phyloP scores from a whole-genome alignment of 2,888 invertebrate species.

The Acrocyrtus sp. region DNA sequence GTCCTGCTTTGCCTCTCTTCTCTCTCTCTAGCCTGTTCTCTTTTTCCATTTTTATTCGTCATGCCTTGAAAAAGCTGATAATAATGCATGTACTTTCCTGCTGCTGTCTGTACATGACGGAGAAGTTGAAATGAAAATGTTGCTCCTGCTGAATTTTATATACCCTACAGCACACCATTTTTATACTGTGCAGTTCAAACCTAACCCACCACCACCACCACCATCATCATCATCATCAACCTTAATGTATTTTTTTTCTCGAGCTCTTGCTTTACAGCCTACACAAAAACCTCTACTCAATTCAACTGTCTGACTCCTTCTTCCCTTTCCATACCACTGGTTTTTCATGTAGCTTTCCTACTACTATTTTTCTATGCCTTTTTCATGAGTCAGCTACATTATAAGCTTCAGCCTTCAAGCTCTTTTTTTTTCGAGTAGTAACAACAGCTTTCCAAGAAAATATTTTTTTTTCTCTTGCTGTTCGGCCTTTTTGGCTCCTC shows the following conservation, averaged over 20 bases:
- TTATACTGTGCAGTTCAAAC: too few species aligned
- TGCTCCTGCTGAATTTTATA: constrained; percentile 46
- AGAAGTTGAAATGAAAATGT: constrained; percentile 17
- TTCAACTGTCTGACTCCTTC: constrained; percentile 9
- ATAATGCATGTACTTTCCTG: constrained; percentile 25
- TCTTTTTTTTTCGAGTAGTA: constrained; percentile 31
- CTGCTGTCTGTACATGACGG: constrained; percentile 14
- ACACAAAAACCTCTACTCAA: constrained; percentile 7
- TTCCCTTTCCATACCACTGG: constrained; percentile 43
- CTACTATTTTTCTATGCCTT: too few species aligned
- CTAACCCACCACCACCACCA: too few species aligned
- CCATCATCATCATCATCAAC: constrained; percentile 18
- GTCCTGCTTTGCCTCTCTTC: constrained; percentile 37
- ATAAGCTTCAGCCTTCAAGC: constrained; percentile 51
- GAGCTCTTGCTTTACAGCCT: constrained; percentile 12
- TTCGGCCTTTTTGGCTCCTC: too few species aligned
- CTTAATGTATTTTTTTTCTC: constrained; percentile 7
- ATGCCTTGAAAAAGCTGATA: constrained; percentile 52
- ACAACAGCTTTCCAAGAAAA: constrained; percentile 50
- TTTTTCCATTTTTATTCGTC: constrained; percentile 44
- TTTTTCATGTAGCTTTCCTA: too few species aligned
- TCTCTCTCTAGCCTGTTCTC: constrained; percentile 32
- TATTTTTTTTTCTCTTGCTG: constrained; percentile 36
- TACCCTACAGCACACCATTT: constrained; percentile 45
- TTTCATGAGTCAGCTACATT: constrained; percentile 54